Percentiles rank a stretch among this genome's conserved stretches.
Conservation (phyloP, 2,888 invertebrate species). For the Baronia brevicornis region DNA sequence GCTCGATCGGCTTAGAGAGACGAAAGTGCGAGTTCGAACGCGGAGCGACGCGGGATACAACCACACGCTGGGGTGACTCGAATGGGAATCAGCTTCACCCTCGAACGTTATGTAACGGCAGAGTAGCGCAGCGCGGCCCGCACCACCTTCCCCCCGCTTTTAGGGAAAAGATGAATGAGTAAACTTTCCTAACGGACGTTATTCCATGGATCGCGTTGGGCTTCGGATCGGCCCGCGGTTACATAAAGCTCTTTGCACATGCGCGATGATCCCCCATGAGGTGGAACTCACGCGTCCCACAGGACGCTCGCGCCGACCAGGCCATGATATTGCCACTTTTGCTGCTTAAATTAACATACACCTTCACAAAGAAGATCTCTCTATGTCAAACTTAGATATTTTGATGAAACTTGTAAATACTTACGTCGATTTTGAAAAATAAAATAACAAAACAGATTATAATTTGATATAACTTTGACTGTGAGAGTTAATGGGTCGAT, state of each 20-base stretch:
- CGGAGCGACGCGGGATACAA: slow-evolving; percentile 28
- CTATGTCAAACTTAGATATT: too few relatives aligned
- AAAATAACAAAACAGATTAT: too few relatives aligned
- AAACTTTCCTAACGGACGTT: slow-evolving; percentile 68
- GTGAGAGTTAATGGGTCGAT: too few relatives aligned
- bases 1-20: slow-evolving; percentile 20
- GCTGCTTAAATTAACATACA: background rate
- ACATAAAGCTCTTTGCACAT: slow-evolving; percentile 55
- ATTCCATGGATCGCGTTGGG: slow-evolving; percentile 58
- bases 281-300: slow-evolving; percentile 13
- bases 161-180: slow-evolving; percentile 72
- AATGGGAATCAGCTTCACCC: slow-evolving; percentile 44
- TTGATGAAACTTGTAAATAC: too few relatives aligned
- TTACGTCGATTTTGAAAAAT: slow-evolving; percentile 1
- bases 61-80: slow-evolving; percentile 47
- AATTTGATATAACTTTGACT: too few relatives aligned
- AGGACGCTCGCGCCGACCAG: slow-evolving; percentile 36
- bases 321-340: background rate
- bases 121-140: slow-evolving; percentile 51
- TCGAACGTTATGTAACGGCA: slow-evolving; percentile 56
- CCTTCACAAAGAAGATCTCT: background rate
- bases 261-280: slow-evolving; percentile 29
- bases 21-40: slow-evolving; percentile 25
- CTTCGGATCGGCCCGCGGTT: slow-evolving; percentile 53
- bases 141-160: slow-evolving; percentile 45